Conservation (phyloP, 2,113 vertebrate genomes). For the Ahaetulla prasina region DNA sequence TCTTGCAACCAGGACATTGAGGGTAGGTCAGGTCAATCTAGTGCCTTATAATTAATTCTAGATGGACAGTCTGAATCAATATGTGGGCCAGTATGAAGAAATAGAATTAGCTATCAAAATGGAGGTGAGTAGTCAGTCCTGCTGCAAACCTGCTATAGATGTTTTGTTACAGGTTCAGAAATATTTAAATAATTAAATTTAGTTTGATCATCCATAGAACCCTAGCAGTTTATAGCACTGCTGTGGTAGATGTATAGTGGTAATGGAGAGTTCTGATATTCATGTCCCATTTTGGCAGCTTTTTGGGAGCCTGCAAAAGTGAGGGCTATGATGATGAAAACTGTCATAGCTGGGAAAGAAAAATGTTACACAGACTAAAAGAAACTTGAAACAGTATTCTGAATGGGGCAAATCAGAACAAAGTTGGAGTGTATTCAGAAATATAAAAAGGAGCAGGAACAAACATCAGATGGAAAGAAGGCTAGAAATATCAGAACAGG, state of each 20-base stretch:
- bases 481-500: neutral
- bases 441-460: neutral
- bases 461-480: neutral
- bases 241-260: neutral
- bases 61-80: neutral
- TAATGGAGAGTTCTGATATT: neutral
- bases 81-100: neutral
- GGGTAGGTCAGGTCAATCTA: neutral
- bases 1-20: neutral
- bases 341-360: neutral
- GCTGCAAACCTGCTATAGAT: neutral
- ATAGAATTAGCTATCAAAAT: neutral
- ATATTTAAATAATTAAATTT: neutral
- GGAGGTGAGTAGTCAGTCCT: neutral
- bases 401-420: neutral
- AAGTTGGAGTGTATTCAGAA: neutral
- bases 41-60: neutral
- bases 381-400: neutral
- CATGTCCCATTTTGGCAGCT: neutral
- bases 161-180: neutral
- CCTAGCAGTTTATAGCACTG: neutral
- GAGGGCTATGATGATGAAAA: neutral
- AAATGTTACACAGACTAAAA: neutral
- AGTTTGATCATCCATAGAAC: neutral
- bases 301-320: neutral